phyloP scores from a whole-genome alignment of 2,888 invertebrate species.

The Malthinus seriepunctatus region DNA sequence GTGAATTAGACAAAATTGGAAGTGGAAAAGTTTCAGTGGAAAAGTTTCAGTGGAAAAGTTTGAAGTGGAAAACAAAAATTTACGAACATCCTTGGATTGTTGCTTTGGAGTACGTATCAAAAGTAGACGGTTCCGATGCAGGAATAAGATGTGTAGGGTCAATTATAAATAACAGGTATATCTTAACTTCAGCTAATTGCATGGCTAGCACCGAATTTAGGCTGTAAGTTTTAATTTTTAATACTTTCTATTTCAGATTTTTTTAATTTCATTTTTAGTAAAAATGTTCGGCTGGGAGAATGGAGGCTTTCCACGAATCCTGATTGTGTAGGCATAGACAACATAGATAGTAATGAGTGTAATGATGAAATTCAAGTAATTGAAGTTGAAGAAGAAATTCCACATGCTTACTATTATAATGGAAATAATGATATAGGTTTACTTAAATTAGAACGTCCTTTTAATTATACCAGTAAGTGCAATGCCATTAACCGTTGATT shows the following conservation, averaged over 20 bases:
- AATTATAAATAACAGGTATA: conserved; percentile 54
- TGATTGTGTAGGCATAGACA: conserved; percentile 50
- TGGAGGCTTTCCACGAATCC: conserved; percentile 51
- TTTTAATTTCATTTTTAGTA: conserved; percentile 33
- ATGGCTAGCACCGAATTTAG: neutral
- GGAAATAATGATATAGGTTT: conserved; percentile 54
- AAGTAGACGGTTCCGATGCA: neutral
- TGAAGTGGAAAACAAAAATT: conserved; percentile 45
- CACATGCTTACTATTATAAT: conserved; percentile 46
- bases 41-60: too few species aligned
- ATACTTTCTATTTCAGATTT: too few species aligned
- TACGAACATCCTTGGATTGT: conserved; percentile 55
- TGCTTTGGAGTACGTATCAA: conserved; percentile 49
- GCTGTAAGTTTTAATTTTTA: neutral
- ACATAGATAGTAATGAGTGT: conserved; percentile 44
- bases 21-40: conserved; percentile 41
- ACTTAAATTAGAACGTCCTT: conserved; percentile 55
- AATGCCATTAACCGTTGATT: too few species aligned
- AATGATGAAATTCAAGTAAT: conserved; percentile 46
- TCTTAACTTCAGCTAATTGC: conserved; percentile 55
- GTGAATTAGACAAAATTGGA: conserved; percentile 1
- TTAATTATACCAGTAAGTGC: conserved; percentile 53
- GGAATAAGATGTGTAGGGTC: conserved; percentile 48
- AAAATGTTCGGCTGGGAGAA: conserved; percentile 54
- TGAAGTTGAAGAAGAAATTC: conserved; percentile 48